Conservation (phyloP, 2,113 vertebrate genomes). For the Istiophorus platypterus region DNA sequence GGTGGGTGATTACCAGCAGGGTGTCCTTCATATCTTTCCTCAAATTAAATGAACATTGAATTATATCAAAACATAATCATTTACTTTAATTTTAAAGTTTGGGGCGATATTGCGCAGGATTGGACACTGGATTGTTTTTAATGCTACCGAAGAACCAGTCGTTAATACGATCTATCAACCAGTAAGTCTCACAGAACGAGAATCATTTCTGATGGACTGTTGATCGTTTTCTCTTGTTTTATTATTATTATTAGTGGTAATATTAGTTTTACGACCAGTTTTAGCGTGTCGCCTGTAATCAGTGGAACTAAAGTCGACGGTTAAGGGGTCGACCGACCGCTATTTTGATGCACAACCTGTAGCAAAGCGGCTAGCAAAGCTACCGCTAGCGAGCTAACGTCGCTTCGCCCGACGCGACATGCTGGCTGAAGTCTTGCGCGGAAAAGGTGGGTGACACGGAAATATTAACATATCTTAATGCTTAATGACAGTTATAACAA, state of each 20-base stretch:
- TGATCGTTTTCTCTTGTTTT: neutral
- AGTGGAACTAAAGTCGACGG: conserved; percentile 47
- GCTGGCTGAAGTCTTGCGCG: conserved; percentile 14
- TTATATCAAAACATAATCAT: neutral
- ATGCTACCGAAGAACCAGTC: neutral
- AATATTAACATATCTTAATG: neutral
- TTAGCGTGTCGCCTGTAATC: rapidly evolving
- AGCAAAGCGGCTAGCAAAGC: conserved; percentile 56
- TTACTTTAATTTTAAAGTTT: neutral
- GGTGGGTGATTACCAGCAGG: neutral
- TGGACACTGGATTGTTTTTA: neutral
- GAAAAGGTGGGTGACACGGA: neutral
- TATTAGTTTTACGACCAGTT: neutral
- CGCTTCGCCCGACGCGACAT: conserved; percentile 35
- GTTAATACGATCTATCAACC: neutral
- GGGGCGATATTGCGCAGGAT: neutral
- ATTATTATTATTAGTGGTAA: neutral
- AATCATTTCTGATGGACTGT: neutral
- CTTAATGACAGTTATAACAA: neutral
- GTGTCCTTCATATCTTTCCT: neutral
- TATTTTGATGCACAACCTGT: conserved; percentile 57
- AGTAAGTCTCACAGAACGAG: neutral
- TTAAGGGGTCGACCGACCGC: neutral
- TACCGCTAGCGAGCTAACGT: conserved; percentile 37
- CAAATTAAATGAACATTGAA: neutral